Percentiles rank a stretch among this genome's conserved stretches.
Conservation (phyloP, 2,888 invertebrate species). For the Anticlea derivata region DNA sequence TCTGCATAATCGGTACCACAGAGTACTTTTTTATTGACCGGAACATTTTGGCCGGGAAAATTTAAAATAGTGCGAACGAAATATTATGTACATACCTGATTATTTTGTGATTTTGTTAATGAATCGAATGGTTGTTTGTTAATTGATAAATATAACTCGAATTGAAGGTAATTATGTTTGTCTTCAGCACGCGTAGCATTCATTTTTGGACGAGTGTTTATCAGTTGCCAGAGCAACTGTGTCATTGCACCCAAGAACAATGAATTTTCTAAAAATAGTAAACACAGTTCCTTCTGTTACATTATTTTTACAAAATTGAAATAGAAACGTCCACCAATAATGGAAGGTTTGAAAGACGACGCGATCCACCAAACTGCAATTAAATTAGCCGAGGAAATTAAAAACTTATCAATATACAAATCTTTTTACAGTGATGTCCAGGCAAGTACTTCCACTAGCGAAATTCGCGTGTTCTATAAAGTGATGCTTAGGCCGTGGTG, state of each 20-base stretch:
- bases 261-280: conserved; percentile 67
- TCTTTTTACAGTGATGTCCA: conserved; percentile 91
- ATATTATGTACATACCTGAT: too few species aligned
- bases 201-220: conserved; percentile 42
- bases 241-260: conserved; percentile 54
- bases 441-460: conserved; percentile 68
- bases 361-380: conserved; percentile 89
- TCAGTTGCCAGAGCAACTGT: conserved; percentile 58
- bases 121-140: too few species aligned
- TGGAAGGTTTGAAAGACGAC: conserved; percentile 84
- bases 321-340: conserved; percentile 51
- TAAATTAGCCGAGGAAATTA: conserved; percentile 91
- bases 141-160: too few species aligned
- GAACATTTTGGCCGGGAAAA: conserved; percentile 9
- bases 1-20: too few species aligned
- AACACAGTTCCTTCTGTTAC: conserved; percentile 59
- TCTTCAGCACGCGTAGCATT: not conserved
- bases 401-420: conserved; percentile 89
- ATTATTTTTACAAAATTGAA: conserved; percentile 62
- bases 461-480: not conserved
- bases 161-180: too few species aligned
- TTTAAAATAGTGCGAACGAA: conserved; percentile 7
- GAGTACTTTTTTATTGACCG: not conserved
- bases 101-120: too few species aligned
- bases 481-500: too few species aligned